A percentile compares a stretch with the other conserved stretches of the same genome.
phyloP scores from a whole-genome alignment of 2,888 invertebrate species.

The Archips crataeganus region DNA sequence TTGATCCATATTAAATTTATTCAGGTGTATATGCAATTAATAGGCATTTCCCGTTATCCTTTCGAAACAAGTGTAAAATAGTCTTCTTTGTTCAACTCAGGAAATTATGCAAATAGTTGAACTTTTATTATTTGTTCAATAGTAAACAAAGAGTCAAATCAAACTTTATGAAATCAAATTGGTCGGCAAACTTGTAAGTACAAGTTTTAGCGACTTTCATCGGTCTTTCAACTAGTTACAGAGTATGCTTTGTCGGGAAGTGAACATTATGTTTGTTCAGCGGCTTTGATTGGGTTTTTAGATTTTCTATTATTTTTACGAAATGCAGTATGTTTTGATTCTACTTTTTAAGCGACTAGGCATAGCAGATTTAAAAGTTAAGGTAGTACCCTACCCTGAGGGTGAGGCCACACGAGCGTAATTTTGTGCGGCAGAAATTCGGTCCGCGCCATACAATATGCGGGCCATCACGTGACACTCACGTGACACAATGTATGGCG shows the following conservation, averaged over 20 bases:
- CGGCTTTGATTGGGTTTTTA: background rate
- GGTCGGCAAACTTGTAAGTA: slow-evolving; percentile 41
- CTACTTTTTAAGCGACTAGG: no score
- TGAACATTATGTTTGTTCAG: background rate
- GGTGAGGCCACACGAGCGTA: no score
- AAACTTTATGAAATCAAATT: slow-evolving; percentile 49
- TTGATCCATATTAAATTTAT: no score
- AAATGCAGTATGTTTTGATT: background rate
- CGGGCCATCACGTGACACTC: no score
- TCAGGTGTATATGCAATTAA: background rate
- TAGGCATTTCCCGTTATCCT: background rate
- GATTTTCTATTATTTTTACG: background rate
- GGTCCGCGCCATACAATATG: no score
- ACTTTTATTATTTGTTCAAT: slow-evolving; percentile 4
- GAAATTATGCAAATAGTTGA: slow-evolving; percentile 15
- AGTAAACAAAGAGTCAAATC: slow-evolving; percentile 43
- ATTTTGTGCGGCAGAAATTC: no score
- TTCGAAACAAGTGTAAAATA: background rate
- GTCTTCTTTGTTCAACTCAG: background rate
- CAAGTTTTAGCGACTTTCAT: slow-evolving; percentile 47
- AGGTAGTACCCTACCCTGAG: no score
- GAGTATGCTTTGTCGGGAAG: slow-evolving; percentile 32
- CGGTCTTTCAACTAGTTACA: slow-evolving; percentile 43
- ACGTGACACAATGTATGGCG: no score
- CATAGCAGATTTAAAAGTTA: no score